Evolutionary conservation across 2,113 vertebrate species (phyloP), one percentile per base, ranked within the genome.

Genomic region (Morone saxatilis): DNA sequence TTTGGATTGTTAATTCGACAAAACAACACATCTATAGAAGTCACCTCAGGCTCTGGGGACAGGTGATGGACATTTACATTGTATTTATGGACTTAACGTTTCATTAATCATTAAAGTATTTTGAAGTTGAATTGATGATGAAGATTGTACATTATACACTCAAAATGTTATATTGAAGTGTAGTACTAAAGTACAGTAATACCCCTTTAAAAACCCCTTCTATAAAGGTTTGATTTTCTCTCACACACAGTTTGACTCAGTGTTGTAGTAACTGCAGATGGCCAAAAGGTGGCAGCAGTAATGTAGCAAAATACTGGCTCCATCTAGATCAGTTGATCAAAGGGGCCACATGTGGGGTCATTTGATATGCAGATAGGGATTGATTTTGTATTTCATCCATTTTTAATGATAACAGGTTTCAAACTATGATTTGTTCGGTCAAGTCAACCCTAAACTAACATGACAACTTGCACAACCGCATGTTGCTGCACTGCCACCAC

Each of bases 261-360:
- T 40, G 59, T 31, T 85, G 86, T 16, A 91, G 45, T 86, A 36
- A 41, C 41, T 9, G 2, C 4, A 75, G 1, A 51, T 41, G 47
- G 50, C 84, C 92, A 85, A 6, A 50, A 62, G 85, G 68, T 36
- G 92, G 83, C 87, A 91, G 88, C 84, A 90, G 67, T n/a, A 20
- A 19, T 0, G 16, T 3, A 66, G 22, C 3, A 59, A 69, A 31
- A 60, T 1, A 14, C 10, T 40, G 51, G 65, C 6, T 22, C 38
- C 7, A 22, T 2, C 16, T 8, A 5, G 19, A 0, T 8, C 8
- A 4, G 8, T 11, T 72, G 20, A 20, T 54, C 16, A 19, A 0
- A 17, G 22, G 31, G 31, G 17, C 57, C 20, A 47, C 17, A 4
- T 50, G 45, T 47, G 14, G 13, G n/a, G 11, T 54, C 4, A 12